A percentile compares a stretch with the other conserved stretches of the same genome.
These are phyloP conservation scores for Limnodromus scolopaceus DNA, from an alignment of 2,797 vertebrate genomes.

Conservation along the genomic window DNA sequence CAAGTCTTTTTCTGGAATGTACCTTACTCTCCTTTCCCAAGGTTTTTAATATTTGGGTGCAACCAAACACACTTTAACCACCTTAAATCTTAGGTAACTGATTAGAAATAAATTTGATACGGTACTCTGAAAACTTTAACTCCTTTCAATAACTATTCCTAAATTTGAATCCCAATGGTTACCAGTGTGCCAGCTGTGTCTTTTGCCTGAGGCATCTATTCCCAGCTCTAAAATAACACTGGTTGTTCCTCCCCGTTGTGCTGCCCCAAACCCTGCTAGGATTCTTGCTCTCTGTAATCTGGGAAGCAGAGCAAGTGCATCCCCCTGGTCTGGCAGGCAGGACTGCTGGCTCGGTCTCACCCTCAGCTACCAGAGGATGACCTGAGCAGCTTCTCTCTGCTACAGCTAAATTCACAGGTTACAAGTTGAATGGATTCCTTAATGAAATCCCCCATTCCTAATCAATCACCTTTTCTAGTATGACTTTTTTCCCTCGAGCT, in stretches of 20 bases:
- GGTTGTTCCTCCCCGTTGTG: not conserved
- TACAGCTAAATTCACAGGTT: not conserved
- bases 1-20: not conserved
- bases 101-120: not conserved
- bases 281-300: not conserved
- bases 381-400: not conserved
- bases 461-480: not conserved
- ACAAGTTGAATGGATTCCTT: not conserved
- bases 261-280: not conserved
- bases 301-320: accelerated
- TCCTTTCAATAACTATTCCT: not conserved
- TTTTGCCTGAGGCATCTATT: not conserved
- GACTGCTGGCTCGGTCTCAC: not conserved
- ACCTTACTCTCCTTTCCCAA: not conserved
- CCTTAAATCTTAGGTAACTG: not conserved
- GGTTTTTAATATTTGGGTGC: not conserved
- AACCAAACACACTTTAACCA: not conserved
- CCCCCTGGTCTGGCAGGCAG: not conserved
- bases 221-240: not conserved
- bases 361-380: not conserved
- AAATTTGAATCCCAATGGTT: not conserved
- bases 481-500: not conserved
- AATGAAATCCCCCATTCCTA: not conserved
- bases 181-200: not conserved
- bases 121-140: not conserved